A percentile compares a stretch with the other conserved stretches of the same genome.
These are phyloP conservation scores for Calypte anna DNA, from an alignment of 2,113 vertebrate species.

Conservation along the genomic window DNA sequence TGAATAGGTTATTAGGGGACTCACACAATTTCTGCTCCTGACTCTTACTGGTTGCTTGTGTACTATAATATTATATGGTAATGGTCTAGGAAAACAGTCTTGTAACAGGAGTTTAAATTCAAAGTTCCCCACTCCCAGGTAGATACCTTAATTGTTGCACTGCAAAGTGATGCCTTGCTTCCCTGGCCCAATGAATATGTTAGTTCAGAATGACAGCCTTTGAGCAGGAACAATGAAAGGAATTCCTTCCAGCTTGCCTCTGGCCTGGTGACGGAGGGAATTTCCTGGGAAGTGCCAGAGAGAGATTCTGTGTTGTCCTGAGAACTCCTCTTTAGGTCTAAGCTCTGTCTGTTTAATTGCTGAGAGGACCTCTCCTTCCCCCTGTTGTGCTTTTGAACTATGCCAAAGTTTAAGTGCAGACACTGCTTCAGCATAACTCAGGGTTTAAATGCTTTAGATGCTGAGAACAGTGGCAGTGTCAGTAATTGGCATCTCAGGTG, in stretches of 20 bases:
- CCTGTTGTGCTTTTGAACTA: not conserved
- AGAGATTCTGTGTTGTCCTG: not conserved
- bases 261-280: not conserved
- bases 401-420: not conserved
- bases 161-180: constrained; percentile 31
- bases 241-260: constrained; percentile 1
- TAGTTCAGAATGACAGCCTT: constrained; percentile 42
- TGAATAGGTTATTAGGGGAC: constrained; percentile 34
- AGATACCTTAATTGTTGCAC: constrained; percentile 21
- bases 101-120: constrained; percentile 41
- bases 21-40: not conserved
- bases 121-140: not conserved
- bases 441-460: not conserved
- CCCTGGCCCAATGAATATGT: not conserved
- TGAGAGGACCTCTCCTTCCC: not conserved
- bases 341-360: not conserved
- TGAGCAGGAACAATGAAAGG: not conserved
- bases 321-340: not conserved
- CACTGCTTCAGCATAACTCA: not conserved
- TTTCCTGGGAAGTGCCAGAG: not conserved
- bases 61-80: constrained; percentile 44
- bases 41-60: not conserved
- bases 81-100: not conserved
- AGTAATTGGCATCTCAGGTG: not conserved
- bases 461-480: not conserved